Base-by-base conservation (phyloP, 2,797 vertebrate species). In the Coccyzus lansbergi region DNA sequence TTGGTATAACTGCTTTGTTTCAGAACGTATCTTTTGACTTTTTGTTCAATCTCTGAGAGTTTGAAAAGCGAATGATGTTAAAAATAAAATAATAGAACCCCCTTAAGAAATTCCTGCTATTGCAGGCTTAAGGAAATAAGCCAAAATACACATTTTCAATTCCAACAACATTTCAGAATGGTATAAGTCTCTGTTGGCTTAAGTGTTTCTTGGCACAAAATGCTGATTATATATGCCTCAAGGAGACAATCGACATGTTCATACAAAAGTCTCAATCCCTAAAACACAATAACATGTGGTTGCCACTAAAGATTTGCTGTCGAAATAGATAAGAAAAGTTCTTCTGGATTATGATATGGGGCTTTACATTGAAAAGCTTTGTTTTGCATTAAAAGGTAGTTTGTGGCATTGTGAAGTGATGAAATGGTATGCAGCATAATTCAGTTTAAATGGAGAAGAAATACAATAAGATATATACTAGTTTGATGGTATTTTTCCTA, bases 221-320 rank as follows among this genome's bases (percentile, higher is more conserved):
- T 90, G 36, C 94, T 95, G 96, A 94, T 95, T 97, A 58, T 95
- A 46, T 91, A 40, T 88, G 94, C 88, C 83, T 97, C 91, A 89
- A 95, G 91, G 91, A 95, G 96, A 94, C 96, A 96, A 97, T 96
- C 88, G 91, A 65, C 83, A 83, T 94, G 58, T 94, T 96, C 92
- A 53, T 65, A 79, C 58, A 87, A 97, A 94, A 96, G 93, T 95
- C 93, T 88, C 92, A 89, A 92, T 95, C 94, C 94, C 79, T 94
- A 94, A 95, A 88, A 95, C 94, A 90, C 87, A 94, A 77, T 97
- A 95, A 96, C 93, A 96, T 95, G 96, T 96, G 81, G 75, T 97
- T 95, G 91, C 94, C 95, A 88, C 94, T 96, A 95, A 96, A 96
- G 93, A 94, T 97, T 96, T 95, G 58, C 93, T 97, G 94, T 93